Base-by-base conservation (phyloP, 2,888 invertebrate species). In the Calameuta pallipes region DNA sequence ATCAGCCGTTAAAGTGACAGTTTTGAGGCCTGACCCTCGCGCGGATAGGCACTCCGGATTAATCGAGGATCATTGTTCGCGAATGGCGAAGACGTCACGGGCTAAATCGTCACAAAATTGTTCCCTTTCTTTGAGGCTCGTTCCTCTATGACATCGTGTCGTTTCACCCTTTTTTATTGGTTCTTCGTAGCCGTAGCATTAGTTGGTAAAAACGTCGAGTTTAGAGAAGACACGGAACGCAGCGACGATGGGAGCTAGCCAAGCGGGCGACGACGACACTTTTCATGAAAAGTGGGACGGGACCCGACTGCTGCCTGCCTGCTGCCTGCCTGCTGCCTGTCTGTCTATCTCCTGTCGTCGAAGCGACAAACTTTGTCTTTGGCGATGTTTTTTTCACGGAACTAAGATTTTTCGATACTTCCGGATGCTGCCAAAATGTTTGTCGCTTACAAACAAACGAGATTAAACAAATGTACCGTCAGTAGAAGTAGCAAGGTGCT, bases 61-160 rank as follows among this genome's bases (percentile, higher is more conserved):
- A 71, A 71, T 71, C 71, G 71, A 31, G 23, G 23, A 71, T 34
- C 71, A 71, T 71, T 71, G 31, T 31, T 34, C 71, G 33, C 71
- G 23, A 71, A 13, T 33, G 15, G 33, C 71, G 71, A 23, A 71
- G 71, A 31, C 12, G 71, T 71, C 71, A 71, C 71, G 33, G 71
- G 33, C 71, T 71, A 71, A 71, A 71, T 71, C 71, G 71, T 71
- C 71, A 34, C 71, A 34, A 71, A 71, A 71, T 71, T 71, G 71
- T 34, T 71, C 71, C 34, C 71, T 33, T 34, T 12, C 71, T 71
- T 34, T 31, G 9, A 56, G 23, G 23, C 23, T 71, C 71, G 31
- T 71, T 34, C 71, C 71, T 34, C 71, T 71, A 56, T 56, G 56
- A 56, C 56, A 56, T 56, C 71, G 31, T 15, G 33, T n/a, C 71